Conservation (phyloP, 92 coral and sea anemone species). For the Nematostella vectensis region DNA sequence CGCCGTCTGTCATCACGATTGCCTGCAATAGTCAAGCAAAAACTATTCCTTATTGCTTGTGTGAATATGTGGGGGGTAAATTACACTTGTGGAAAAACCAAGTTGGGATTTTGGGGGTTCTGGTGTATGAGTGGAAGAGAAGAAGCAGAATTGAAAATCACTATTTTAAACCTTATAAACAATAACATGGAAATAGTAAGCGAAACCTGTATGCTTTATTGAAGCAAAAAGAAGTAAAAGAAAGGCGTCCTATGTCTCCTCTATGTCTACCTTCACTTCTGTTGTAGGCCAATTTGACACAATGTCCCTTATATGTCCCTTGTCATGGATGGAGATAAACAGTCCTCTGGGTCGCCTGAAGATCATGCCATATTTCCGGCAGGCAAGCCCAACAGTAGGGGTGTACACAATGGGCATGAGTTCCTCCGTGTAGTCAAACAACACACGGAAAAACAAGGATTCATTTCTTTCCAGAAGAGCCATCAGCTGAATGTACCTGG, state of each 20-base stretch:
- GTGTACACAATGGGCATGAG: constrained; percentile 95
- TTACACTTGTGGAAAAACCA: too few relatives aligned
- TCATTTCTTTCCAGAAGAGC: constrained; percentile 86
- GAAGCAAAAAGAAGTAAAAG: too few relatives aligned
- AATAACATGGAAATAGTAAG: too few relatives aligned
- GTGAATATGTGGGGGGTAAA: too few relatives aligned
- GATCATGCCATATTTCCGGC: constrained; percentile 90
- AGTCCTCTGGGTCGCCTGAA: constrained; percentile 83
- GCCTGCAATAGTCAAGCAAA: constrained; percentile 41
- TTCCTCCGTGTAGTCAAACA: constrained; percentile 81
- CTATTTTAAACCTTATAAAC: too few relatives aligned
- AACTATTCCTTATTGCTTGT: too few relatives aligned
- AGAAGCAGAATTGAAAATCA: too few relatives aligned
- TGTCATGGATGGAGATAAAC: constrained; percentile 81
- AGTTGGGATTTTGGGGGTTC: too few relatives aligned
- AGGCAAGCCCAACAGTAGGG: constrained; percentile 95
- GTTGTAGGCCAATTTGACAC: constrained; percentile 84
- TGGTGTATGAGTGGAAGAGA: too few relatives aligned
- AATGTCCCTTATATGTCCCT: constrained; percentile 72
- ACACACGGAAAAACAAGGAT: constrained; percentile 62
- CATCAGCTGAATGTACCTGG: constrained; percentile 74
- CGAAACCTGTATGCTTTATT: too few relatives aligned
- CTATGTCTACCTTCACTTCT: constrained; percentile 77
- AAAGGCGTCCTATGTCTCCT: too few relatives aligned
- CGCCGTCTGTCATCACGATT: constrained; percentile 97